Base-by-base conservation (phyloP, 2,797 vertebrate genomes). In the Alfaro cultratus region DNA sequence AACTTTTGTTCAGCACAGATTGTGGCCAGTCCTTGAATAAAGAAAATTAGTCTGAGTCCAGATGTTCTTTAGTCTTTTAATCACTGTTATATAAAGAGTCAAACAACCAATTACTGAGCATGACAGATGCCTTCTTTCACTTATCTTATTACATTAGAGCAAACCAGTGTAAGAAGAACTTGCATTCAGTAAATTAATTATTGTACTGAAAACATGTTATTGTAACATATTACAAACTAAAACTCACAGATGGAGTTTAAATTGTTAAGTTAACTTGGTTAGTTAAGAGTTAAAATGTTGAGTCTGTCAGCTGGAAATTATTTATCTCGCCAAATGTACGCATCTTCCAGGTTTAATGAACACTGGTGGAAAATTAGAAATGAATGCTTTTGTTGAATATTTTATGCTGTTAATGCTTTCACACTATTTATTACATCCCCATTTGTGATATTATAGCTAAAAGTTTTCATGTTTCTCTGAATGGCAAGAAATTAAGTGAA, bases 21-120 rank as follows among this genome's bases (percentile, higher is more conserved):
- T 76, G 12, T 77, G 77, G 39, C 31, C 26, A 34, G 71, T 73
- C 12, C 26, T n/a, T 81, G 77, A 53, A 79, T 51, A 74, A 34
- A 55, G 68, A 31, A 4, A 73, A 16, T 21, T 64, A 34, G 23
- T 39, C 46, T 29, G 68, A 74, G 15, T 78, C 67, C 81, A 87
- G 80, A 91, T 85, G 85, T 74, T 70, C 79, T 75, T 76, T 21
- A 79, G 70, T 74, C 80, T 86, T 89, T 83, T 85, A 89, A 82
- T 89, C 77, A 84, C 80, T 64, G 75, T 85, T 82, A 85, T 70
- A 64, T 72, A 87, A 83, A 80, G 51, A 83, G 78, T 75, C 71
- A 85, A 87, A 78, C 71, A 74, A 77, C 57, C 86, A 82, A 86
- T 85, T 86, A 80, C 80, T 68, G 72, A 80, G 53, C 60, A 78